phyloP scores from a whole-genome alignment of 2,888 invertebrate genomes.

The Myathropa florea region DNA sequence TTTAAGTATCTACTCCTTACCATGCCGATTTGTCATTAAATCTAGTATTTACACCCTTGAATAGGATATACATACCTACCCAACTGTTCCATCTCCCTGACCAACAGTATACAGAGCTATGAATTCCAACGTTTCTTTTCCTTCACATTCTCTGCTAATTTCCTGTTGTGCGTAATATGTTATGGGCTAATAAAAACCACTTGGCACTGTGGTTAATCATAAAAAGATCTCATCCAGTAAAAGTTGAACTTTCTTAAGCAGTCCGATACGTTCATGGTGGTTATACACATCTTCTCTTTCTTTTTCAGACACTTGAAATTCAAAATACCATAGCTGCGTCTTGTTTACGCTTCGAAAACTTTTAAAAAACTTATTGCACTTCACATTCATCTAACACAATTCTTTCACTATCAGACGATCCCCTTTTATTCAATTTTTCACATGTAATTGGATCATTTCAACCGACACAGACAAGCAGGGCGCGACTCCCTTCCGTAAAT shows the following conservation, averaged over 20 bases:
- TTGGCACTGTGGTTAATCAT: not conserved
- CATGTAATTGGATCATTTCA: conserved; percentile 32
- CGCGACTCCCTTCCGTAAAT: not conserved
- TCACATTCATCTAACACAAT: not conserved
- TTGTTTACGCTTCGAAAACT: not conserved
- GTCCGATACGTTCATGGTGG: not conserved
- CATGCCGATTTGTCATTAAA: not conserved
- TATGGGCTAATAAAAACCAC: not conserved
- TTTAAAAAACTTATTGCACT: not conserved
- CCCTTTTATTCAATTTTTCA: conserved; percentile 27
- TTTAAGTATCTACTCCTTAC: too few relatives aligned
- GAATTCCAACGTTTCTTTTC: not conserved
- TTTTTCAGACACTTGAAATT: not conserved
- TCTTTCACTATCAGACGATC: not conserved
- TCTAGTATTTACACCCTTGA: not conserved
- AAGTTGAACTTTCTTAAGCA: not conserved
- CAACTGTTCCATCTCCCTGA: not conserved
- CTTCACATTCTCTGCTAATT: not conserved
- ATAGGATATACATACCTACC: not conserved
- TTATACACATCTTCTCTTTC: not conserved
- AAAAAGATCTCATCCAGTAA: too few relatives aligned
- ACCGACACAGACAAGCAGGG: not conserved
- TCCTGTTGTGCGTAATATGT: not conserved
- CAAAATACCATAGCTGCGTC: not conserved
- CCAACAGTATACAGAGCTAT: not conserved